Evolutionary conservation across 2,113 vertebrate species (phyloP).

Genomic region (Hylia prasina): DNA sequence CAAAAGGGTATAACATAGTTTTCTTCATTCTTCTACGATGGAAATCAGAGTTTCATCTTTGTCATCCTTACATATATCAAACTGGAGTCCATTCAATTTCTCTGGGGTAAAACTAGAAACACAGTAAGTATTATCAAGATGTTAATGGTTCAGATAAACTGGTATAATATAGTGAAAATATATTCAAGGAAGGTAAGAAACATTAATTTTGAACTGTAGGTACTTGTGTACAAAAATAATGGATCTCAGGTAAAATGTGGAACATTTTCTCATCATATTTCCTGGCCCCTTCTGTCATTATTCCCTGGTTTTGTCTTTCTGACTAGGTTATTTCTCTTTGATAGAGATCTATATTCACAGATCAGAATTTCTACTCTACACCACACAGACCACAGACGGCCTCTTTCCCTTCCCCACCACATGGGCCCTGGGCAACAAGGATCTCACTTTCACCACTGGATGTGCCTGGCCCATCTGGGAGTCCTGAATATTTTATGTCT

Average conservation of each 20-base stretch:
- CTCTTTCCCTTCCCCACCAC: not conserved
- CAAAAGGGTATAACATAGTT: not conserved
- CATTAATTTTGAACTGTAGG: not conserved
- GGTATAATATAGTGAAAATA: not conserved
- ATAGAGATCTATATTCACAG: not conserved
- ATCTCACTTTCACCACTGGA: accelerated
- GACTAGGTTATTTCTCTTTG: not conserved
- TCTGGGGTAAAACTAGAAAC: not conserved
- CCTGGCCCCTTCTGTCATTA: not conserved
- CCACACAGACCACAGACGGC: not conserved
- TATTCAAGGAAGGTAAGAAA: not conserved
- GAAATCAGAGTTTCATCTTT: not conserved
- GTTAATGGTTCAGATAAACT: not conserved
- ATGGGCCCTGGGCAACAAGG: accelerated
- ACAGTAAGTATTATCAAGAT: not conserved
- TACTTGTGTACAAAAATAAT: not conserved
- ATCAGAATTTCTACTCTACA: not conserved
- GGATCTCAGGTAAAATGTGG: not conserved
- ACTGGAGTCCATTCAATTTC: not conserved
- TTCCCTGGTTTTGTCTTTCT: not conserved
- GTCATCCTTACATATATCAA: not conserved
- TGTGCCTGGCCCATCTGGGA: accelerated
- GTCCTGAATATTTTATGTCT: not conserved
- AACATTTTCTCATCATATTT: not conserved
- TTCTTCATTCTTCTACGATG: not conserved